These are phyloP conservation scores for Diarsia mendica DNA, from an alignment of 2,888 invertebrate genomes.

Conservation along the genomic window DNA sequence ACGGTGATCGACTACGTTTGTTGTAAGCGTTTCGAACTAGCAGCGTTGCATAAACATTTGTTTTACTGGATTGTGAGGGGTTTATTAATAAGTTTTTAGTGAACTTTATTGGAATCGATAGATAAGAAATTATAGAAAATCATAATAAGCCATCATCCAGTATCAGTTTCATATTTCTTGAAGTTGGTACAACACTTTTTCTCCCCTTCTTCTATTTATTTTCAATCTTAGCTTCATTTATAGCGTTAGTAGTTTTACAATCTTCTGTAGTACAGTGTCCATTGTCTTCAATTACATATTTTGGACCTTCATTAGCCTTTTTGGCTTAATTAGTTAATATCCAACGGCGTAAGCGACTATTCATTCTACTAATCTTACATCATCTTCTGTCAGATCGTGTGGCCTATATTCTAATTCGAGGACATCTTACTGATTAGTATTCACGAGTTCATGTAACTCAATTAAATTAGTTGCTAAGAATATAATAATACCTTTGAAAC, in stretches of 20 bases:
- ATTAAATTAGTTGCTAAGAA: background rate
- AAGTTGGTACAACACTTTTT: background rate
- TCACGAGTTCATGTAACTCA: background rate
- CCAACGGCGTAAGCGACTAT: background rate
- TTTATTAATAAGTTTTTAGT: background rate
- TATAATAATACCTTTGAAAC: slow-evolving; percentile 15
- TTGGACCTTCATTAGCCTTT: background rate
- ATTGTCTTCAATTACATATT: background rate
- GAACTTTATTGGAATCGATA: background rate
- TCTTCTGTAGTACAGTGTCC: no score
- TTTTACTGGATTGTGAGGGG: background rate
- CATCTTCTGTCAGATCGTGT: background rate
- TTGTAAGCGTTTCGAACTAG: slow-evolving; percentile 39
- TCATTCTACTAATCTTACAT: background rate
- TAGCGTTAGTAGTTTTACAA: background rate
- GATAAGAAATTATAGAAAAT: background rate
- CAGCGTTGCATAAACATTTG: slow-evolving; percentile 44
- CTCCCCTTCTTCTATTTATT: background rate
- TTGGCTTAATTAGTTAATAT: background rate
- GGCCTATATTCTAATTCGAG: slow-evolving; percentile 14
- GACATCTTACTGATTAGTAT: slow-evolving; percentile 21
- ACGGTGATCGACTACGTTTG: slow-evolving; percentile 41
- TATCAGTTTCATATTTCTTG: background rate
- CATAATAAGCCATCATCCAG: background rate
- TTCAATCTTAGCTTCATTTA: background rate